These are phyloP conservation scores for Cinclus cinclus DNA, from an alignment of 2,113 vertebrate genomes.

Conservation along the genomic window DNA sequence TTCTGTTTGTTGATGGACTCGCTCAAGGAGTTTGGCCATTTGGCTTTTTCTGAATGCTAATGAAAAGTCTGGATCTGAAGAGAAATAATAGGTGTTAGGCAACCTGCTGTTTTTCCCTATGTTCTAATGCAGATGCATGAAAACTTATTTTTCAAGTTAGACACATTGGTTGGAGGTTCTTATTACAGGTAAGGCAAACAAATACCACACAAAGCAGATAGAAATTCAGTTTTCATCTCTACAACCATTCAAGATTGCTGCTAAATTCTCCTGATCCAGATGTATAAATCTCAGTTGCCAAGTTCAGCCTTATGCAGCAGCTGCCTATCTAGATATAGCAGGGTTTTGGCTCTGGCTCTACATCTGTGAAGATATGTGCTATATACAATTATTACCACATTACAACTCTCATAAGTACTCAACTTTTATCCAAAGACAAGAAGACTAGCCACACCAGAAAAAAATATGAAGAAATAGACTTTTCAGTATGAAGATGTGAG, in stretches of 20 bases:
- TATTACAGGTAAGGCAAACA: background rate
- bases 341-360: background rate
- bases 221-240: background rate
- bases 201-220: background rate
- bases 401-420: background rate
- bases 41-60: slow-evolving; percentile 46
- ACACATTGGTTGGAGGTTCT: background rate
- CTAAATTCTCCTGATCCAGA: background rate
- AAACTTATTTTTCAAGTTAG: background rate
- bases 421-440: background rate
- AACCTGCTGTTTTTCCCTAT: background rate
- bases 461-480: background rate
- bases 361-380: background rate
- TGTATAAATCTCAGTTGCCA: background rate
- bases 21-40: slow-evolving; percentile 57
- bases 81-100: background rate
- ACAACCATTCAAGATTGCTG: background rate
- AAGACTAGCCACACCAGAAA: background rate
- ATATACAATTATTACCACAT: background rate
- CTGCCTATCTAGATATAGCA: background rate
- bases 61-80: slow-evolving; percentile 67
- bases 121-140: background rate
- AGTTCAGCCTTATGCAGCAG: background rate
- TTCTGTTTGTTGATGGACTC: slow-evolving; percentile 66
- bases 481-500: background rate